Percentiles rank a stretch among this genome's conserved stretches.
phyloP scores from a whole-genome alignment of 1,140 invertebrate species.

The Cyrtorhinus lividipennis region DNA sequence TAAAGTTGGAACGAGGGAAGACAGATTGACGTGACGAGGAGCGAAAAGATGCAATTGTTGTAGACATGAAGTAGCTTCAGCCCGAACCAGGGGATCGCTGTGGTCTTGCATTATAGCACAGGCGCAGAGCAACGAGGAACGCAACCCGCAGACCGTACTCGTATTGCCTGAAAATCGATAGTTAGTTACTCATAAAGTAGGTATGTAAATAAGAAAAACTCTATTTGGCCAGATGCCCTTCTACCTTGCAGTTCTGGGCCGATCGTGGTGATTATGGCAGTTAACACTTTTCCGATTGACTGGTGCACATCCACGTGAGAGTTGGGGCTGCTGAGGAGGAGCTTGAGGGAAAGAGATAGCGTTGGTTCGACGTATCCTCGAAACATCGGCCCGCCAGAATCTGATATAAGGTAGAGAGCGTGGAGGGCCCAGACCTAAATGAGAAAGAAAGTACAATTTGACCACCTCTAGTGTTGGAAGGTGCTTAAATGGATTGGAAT shows the following conservation, averaged over 20 bases:
- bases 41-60: conserved; percentile 97
- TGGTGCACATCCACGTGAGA: conserved; percentile 85
- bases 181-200: not conserved
- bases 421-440: conserved; percentile 87
- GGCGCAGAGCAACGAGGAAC: conserved; percentile 66
- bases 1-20: conserved; percentile 79
- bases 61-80: conserved; percentile 88
- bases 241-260: conserved; percentile 90
- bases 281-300: conserved; percentile 84
- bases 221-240: not conserved
- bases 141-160: conserved; percentile 48
- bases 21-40: conserved; percentile 82
- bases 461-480: too few species aligned
- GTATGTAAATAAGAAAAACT: not conserved
- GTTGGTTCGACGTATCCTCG: conserved; percentile 90
- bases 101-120: conserved; percentile 91
- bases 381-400: conserved; percentile 98
- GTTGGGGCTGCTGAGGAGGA: conserved; percentile 76
- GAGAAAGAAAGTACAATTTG: conserved; percentile 7
- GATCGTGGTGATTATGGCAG: conserved; percentile 90
- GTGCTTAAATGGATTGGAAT: too few species aligned
- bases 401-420: conserved; percentile 86
- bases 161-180: conserved; percentile 40
- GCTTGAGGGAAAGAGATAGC: conserved; percentile 71
- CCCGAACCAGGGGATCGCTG: conserved; percentile 75